Conservation (phyloP, 1,140 invertebrate genomes). For the Lanistes nyassanus region DNA sequence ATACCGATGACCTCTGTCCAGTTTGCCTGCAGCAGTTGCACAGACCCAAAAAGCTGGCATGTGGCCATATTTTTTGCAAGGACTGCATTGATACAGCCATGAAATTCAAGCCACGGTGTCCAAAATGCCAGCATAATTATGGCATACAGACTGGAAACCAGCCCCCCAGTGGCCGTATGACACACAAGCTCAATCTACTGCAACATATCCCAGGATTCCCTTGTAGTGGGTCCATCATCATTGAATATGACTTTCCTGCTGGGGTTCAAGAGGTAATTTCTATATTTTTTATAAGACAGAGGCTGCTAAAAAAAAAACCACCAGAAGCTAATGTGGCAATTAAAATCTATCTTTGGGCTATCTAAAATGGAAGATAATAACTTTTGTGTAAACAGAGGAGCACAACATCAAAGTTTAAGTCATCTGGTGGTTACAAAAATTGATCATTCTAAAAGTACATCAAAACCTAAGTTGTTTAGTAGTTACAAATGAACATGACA, state of each 20-base stretch:
- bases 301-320: too few species aligned
- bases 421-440: too few species aligned
- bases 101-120: conserved; percentile 47
- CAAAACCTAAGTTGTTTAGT: too few species aligned
- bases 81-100: conserved; percentile 47
- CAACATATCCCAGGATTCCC: conserved; percentile 42
- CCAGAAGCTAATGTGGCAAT: too few species aligned
- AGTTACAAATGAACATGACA: too few species aligned
- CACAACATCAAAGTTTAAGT: too few species aligned
- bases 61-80: conserved; percentile 48
- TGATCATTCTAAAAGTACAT: too few species aligned
- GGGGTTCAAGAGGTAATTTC: conserved; percentile 53
- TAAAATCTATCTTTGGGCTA: too few species aligned
- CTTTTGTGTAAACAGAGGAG: too few species aligned
- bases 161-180: conserved; percentile 45
- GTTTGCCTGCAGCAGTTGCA: conserved; percentile 46
- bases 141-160: conserved; percentile 53
- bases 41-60: conserved; percentile 40
- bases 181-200: background rate
- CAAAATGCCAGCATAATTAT: conserved; percentile 51
- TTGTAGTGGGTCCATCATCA: conserved; percentile 36
- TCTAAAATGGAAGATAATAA: too few species aligned
- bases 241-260: conserved; percentile 48
- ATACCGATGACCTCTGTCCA: conserved; percentile 33
- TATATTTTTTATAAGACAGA: too few species aligned